Conservation (phyloP, 2,113 vertebrate species). For the Petromus typicus region DNA sequence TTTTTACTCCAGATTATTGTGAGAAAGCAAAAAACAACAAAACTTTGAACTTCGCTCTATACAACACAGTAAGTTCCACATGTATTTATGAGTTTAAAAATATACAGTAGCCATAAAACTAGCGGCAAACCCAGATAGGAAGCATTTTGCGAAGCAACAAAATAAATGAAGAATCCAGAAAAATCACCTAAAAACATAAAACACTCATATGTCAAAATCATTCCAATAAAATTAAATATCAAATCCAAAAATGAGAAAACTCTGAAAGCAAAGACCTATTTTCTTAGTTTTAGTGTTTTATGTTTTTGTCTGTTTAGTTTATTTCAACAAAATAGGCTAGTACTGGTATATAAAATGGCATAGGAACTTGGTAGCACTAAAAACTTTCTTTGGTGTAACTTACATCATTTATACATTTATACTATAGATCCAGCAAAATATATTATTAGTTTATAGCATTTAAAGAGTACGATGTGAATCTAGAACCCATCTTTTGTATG, state of each 20-base stretch:
- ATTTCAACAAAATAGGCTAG: neutral
- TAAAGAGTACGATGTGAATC: neutral
- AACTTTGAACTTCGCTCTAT: neutral
- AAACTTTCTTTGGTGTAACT: neutral
- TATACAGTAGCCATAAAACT: neutral
- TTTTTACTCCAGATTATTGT: neutral
- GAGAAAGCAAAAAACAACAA: neutral
- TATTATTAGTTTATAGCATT: neutral
- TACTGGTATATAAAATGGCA: neutral
- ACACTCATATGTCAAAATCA: neutral
- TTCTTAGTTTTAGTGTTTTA: neutral
- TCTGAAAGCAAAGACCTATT: neutral
- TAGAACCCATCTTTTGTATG: neutral
- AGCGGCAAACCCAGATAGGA: neutral
- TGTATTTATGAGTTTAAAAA: neutral
- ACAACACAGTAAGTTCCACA: neutral
- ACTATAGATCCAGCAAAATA: neutral
- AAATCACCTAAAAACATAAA: neutral
- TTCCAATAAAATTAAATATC: neutral
- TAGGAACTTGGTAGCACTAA: neutral
- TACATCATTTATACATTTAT: neutral
- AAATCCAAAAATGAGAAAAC: neutral
- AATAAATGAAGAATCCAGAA: neutral
- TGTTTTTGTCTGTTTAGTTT: neutral
- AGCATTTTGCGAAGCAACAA: constrained; percentile 45